Base-by-base conservation (phyloP, 2,113 vertebrate species). In the Phylloscopus trochilus region DNA sequence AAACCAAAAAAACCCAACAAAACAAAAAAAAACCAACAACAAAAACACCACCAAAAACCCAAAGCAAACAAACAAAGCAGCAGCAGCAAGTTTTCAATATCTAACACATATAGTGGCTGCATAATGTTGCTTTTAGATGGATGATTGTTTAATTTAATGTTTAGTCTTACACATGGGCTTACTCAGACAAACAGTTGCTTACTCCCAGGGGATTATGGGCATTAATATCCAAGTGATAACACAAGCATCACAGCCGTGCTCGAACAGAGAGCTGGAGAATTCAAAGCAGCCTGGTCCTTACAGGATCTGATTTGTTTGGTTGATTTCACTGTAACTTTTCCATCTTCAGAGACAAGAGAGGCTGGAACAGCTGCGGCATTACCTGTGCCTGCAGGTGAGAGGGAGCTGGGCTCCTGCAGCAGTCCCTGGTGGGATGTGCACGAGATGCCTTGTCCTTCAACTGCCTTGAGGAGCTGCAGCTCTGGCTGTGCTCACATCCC, bases 201-300 rank as follows among this genome's bases (percentile, higher is more conserved):
- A 37, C 69, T 89, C 83, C 87, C 47, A 60, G 86, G 87, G 95
- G 96, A 97, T 98, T 97, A 97, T 95, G 88, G 76, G 62, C 94
- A 94, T 97, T 98, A 97, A 94, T 96, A 97, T 97, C 73, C 95
- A 95, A 97, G 96, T 91, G 93, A 87, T 97, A 98, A 95, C 81
- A 87, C 53, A 90, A 96, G 82, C 83, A 88, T 70, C 93, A 81
- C 92, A 96, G 96, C 89, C 43, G n/a, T 62, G 75, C 89, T 83
- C 49, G 64, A 90, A 95, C 84, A 95, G 90, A 91, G 92, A 89
- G 89, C 94, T 82, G 46, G 69, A 67, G 95, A 92, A 96, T 96
- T 95, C 92, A 79, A 64, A 97, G 56, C 84, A 94, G 83, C 85
- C 85, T 95, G 93, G 85, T 94, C 79, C 82, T 92, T 90, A 56